Conservation (phyloP, 2,113 vertebrate genomes). For the Climacteris rufus region DNA sequence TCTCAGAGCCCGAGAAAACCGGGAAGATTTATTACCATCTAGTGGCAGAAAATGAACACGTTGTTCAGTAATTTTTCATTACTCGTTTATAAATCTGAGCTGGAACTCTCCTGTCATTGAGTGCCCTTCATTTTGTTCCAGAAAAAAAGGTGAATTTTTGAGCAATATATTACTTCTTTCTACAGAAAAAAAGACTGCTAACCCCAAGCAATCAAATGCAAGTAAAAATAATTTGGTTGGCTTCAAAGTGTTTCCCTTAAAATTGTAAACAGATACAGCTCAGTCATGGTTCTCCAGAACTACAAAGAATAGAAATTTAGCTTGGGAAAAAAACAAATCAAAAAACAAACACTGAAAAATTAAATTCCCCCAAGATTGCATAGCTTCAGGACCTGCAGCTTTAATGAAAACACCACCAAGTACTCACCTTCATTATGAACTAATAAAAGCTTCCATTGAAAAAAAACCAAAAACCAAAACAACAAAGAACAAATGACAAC, state of each 20-base stretch:
- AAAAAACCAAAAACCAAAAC: not conserved
- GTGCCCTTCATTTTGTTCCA: not conserved
- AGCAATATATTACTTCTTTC: not conserved
- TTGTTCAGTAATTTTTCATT: not conserved
- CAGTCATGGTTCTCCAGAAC: not conserved
- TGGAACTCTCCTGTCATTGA: not conserved
- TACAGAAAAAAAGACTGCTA: not conserved
- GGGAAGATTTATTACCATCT: not conserved
- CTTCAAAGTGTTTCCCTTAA: not conserved
- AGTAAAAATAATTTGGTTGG: not conserved
- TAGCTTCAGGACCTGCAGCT: not conserved
- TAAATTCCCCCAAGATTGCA: not conserved
- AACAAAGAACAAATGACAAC: not conserved
- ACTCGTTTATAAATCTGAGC: not conserved
- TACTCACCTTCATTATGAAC: not conserved
- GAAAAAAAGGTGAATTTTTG: not conserved
- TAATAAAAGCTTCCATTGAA: not conserved
- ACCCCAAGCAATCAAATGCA: not conserved
- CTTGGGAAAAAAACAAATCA: not conserved
- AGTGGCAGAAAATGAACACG: not conserved
- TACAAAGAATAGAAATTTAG: not conserved
- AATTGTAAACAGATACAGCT: not conserved
- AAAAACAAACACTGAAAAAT: not conserved
- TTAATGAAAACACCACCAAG: not conserved
- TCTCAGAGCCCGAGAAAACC: rapidly evolving